Percentiles rank a stretch among this genome's conserved stretches.
phyloP scores from a whole-genome alignment of 2,797 vertebrate genomes.

The Sebastes reedi region DNA sequence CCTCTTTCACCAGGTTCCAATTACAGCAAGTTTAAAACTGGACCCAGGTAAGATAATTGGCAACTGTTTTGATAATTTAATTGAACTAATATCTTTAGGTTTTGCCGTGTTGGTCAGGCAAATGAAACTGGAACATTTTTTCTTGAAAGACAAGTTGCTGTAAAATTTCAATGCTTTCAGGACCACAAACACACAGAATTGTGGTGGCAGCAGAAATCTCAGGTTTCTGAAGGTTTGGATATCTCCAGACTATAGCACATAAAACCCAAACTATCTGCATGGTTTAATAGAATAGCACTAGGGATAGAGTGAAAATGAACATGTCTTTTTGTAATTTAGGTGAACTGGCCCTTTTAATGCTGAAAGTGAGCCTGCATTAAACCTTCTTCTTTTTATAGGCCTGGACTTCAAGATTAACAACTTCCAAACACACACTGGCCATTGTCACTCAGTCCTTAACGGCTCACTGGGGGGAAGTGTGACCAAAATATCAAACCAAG shows the following conservation, averaged over 20 bases:
- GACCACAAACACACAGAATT: background rate
- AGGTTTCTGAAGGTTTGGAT: background rate
- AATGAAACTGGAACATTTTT: background rate
- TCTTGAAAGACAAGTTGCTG: background rate
- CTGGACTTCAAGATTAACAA: background rate
- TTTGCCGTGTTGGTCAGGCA: background rate
- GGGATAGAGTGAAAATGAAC: background rate
- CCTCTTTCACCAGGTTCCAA: too few species aligned
- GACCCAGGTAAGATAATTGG: background rate
- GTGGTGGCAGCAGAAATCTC: background rate
- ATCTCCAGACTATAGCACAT: background rate
- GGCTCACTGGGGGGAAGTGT: background rate
- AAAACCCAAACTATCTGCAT: background rate
- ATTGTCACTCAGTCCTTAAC: slow-evolving; percentile 10
- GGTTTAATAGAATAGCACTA: background rate
- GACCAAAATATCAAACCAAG: slow-evolving; percentile 11
- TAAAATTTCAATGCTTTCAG: background rate
- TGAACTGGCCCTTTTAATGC: background rate
- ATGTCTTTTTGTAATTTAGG: background rate
- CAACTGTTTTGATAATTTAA: background rate
- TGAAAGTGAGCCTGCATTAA: background rate
- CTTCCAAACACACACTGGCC: background rate
- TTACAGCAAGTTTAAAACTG: too few species aligned
- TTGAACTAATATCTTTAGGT: background rate
- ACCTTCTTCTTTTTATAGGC: background rate